Conservation (phyloP, 2,888 invertebrate genomes). For the Leptura quadrifasciata region DNA sequence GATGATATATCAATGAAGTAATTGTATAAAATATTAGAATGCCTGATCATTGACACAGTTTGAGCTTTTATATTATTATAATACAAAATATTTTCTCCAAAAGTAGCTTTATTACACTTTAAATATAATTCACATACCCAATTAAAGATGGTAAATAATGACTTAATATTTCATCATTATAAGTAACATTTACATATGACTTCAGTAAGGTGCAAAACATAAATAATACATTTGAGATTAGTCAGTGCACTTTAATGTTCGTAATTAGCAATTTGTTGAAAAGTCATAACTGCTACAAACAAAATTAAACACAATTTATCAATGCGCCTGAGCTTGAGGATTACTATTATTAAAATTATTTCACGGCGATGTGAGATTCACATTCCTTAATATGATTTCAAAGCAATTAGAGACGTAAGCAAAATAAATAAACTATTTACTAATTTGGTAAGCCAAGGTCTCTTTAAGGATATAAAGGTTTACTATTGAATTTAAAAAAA, state of each 20-base stretch:
- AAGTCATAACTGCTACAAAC: not conserved
- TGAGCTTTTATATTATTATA: not conserved
- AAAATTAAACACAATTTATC: slow-evolving; percentile 1
- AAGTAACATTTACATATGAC: slow-evolving; percentile 3
- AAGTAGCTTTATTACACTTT: not conserved
- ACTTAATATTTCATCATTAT: not conserved
- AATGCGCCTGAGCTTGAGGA: not conserved
- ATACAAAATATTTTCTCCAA: not conserved
- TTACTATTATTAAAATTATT: not conserved
- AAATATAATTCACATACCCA: not conserved
- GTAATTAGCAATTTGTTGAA: not conserved
- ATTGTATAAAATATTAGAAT: too few species aligned
- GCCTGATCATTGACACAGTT: not conserved
- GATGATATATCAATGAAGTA: too few species aligned
- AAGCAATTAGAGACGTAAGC: not conserved
- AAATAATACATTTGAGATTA: not conserved
- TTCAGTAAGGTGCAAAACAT: not conserved
- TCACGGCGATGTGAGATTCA: not conserved
- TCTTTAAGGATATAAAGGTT: not conserved
- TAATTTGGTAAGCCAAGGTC: not conserved
- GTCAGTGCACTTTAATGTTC: not conserved
- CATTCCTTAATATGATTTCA: slow-evolving; percentile 6
- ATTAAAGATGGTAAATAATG: not conserved
- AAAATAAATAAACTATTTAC: not conserved
- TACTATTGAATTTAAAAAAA: not conserved